Conservation (phyloP, 1,140 invertebrate species). For the Drosophila miranda region DNA sequence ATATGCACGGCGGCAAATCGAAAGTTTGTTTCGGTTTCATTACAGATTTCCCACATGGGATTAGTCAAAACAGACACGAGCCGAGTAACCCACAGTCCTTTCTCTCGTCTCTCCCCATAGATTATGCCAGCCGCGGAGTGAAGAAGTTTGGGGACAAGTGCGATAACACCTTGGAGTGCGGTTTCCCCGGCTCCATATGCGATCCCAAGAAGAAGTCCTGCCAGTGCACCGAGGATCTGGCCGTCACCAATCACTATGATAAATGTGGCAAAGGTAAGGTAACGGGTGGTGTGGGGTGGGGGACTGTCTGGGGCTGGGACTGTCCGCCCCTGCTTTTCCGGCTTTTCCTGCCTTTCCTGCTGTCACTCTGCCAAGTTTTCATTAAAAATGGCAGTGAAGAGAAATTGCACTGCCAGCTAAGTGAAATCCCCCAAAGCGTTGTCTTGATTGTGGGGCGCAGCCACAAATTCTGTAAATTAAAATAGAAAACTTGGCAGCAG, state of each 20-base stretch:
- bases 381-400: constrained; percentile 51
- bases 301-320: constrained; percentile 40
- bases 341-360: constrained; percentile 3
- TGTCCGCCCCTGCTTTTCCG: neutral
- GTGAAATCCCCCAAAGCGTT: constrained; percentile 50
- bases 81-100: constrained; percentile 19
- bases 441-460: constrained; percentile 49
- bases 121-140: constrained; percentile 83
- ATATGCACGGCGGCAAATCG: constrained; percentile 39
- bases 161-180: constrained; percentile 87
- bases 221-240: constrained; percentile 87
- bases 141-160: constrained; percentile 90
- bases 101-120: constrained; percentile 58
- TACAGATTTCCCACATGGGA: constrained; percentile 69
- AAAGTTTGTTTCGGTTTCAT: constrained; percentile 63
- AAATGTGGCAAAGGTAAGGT: constrained; percentile 90
- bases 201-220: constrained; percentile 87
- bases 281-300: too few relatives aligned
- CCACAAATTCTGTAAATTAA: constrained; percentile 54
- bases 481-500: constrained; percentile 55
- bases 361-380: constrained; percentile 76
- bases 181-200: constrained; percentile 88
- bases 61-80: constrained; percentile 44
- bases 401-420: constrained; percentile 48
- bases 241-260: constrained; percentile 90